Evolutionary conservation across 2,113 vertebrate genomes (phyloP).

Genomic region (Mustelus asterias): DNA sequence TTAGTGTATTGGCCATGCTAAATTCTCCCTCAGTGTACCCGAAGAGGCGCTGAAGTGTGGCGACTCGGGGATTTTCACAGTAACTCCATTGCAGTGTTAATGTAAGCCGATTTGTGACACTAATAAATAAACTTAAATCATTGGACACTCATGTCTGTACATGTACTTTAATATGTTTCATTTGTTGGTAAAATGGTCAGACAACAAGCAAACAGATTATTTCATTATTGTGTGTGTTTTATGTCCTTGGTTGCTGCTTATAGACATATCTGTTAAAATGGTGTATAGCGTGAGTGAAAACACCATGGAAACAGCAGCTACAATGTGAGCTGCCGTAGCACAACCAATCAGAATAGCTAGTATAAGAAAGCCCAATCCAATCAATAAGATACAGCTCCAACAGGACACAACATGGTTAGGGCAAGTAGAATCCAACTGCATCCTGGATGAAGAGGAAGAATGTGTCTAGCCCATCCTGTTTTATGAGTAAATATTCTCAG

Average conservation of each 20-base stretch:
- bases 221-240: not conserved
- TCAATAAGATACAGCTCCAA: not conserved
- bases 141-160: not conserved
- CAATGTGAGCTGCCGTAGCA: not conserved
- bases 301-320: not conserved
- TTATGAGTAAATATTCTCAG: not conserved
- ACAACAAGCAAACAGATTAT: not conserved
- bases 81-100: too few relatives aligned
- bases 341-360: not conserved
- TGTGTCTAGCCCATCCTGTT: not conserved
- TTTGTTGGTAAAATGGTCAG: not conserved
- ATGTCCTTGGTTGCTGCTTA: not conserved
- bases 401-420: not conserved
- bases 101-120: too few relatives aligned
- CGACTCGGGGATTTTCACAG: too few relatives aligned
- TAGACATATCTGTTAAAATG: not conserved
- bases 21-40: too few relatives aligned
- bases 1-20: too few relatives aligned
- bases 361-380: not conserved
- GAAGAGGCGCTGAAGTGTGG: too few relatives aligned
- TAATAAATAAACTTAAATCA: too few relatives aligned
- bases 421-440: not conserved
- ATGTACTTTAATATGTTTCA: not conserved
- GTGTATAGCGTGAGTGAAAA: not conserved
- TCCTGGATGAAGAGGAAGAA: not conserved